A percentile compares a stretch with the other conserved stretches of the same genome.
phyloP scores from a whole-genome alignment of 1,140 invertebrate genomes.

The Scaptomyza pallida region DNA sequence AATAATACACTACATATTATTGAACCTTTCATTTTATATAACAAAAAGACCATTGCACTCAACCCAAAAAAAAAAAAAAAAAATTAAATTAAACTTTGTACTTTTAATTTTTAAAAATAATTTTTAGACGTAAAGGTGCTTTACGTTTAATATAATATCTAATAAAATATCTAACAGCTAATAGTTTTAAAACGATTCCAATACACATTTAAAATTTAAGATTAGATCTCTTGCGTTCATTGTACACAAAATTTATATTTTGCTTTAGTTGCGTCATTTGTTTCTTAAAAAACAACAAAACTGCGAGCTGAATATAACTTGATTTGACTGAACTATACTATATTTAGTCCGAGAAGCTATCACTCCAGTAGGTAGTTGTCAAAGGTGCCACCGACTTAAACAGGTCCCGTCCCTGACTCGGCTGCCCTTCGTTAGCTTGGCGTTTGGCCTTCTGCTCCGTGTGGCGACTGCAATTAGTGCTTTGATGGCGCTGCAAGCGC shows the following conservation, averaged over 20 bases:
- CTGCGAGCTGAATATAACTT: not conserved
- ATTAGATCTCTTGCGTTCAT: too few species aligned
- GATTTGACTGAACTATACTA: not conserved
- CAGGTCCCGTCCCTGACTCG: slow-evolving; percentile 74
- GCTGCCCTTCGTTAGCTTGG: slow-evolving; percentile 27
- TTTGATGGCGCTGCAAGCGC: slow-evolving; percentile 67
- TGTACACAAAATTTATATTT: slow-evolving; percentile 2
- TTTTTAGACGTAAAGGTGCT: too few species aligned
- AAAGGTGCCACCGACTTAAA: slow-evolving; percentile 84
- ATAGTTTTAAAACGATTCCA: too few species aligned
- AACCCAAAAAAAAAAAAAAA: too few species aligned
- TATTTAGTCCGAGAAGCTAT: slow-evolving; percentile 84
- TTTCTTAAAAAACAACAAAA: slow-evolving; percentile 5
- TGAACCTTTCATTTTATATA: too few species aligned
- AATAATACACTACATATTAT: too few species aligned
- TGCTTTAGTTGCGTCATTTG: slow-evolving; percentile 16
- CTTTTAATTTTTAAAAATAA: too few species aligned
- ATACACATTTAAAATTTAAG: too few species aligned
- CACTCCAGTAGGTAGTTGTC: slow-evolving; percentile 84
- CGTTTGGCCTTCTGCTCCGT: slow-evolving; percentile 45
- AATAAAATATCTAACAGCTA: too few species aligned
- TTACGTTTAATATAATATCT: too few species aligned
- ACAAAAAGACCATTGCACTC: too few species aligned
- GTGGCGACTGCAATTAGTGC: slow-evolving; percentile 53
- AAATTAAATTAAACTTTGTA: too few species aligned